Evolutionary conservation across 2,113 vertebrate species (phyloP), one percentile per base, ranked within the genome.

Genomic region (Podilymbus podiceps): DNA sequence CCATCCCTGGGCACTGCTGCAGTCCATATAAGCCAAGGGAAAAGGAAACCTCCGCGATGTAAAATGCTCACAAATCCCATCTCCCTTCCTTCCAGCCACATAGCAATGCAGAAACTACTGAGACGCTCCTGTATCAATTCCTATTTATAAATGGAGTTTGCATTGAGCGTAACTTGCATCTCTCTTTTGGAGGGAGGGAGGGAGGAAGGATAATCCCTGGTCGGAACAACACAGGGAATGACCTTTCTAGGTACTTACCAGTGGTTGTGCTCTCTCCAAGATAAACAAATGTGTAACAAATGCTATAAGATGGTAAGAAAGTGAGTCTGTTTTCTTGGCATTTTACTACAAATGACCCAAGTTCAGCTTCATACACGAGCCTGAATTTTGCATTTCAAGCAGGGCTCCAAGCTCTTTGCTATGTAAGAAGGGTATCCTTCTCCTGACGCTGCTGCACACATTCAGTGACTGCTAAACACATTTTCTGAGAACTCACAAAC

Each of bases 131-230:
- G 19, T 31, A 46, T 62, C 40, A 35, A 24, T 66, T 90, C 18
- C 62, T 74, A 6, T 40, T 60, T 78, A 20, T n/a, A 72, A 67
- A 74, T 12, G 8, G 66, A 50, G 22, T 67, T 46, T 53, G 50
- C 16, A 40, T 6, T 22, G n/a, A 31, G 38, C 6, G 24, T n/a
- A 89, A 42, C n/a, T 79, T 1, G 0, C 33, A 22, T 25, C 6
- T 1, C 23, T 66, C 38, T 68, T 21, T 58, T 12, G 35, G 46
- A 56, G 40, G 38, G 33, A 46, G 40, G 47, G 38, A 58, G 46
- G 25, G 33, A 77, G 17, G 52, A 27, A 66, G 67, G 35, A 76
- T 76, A 68, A 73, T 64, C 69, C 63, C 46, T 11, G 6, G 14
- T 47, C 21, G n/a, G 71, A 56, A 72, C 27, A 53, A 40, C 7